Base-by-base conservation (phyloP, 1,140 invertebrate species). In the Meloidogyne floridensis region DNA sequence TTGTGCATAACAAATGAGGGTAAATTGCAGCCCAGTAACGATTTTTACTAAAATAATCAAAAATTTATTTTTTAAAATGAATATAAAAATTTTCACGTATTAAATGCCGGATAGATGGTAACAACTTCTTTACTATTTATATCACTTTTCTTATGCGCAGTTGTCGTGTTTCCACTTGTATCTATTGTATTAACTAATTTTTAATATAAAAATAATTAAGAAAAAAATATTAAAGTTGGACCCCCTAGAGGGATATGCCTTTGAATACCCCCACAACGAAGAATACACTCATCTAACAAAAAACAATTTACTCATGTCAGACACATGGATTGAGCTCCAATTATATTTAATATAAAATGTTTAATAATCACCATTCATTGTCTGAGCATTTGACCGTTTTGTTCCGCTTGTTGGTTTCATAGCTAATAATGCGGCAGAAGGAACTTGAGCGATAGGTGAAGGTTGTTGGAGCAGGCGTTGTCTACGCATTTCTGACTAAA, bases 101-200 rank as follows among this genome's bases (percentile, higher is more conserved):
- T 89, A 54, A 88, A 89, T n/a, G 84, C 83, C 43, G 88, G 88
- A 77, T 89, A 90, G 74, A 89, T 90, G 10, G 84, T 90, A 20
- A 89, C 87, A 56, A 81, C 81, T 74, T 89, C 88, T 72, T 89
- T 89, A 77, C 86, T 88, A 81, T 90, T 90, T 11, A 89, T 88
- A 80, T 89, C 88, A 69, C 86, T 82, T 75, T 89, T 89, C 79
- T 89, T 89, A 56, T 89, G 89, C n/a, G 88, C 87, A 7, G 87
- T 87, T 59, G 85, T 85, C 43, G 85, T 82, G 59, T 71, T 86
- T 13, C 85, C 77, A 51, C 84, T 81, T 15, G 82, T 80, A 47
- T 89, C 87, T 77, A 82, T 81, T 84, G 82, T 20, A 13, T 10
- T 47, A 47, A 47, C 47, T 47, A 47, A 47, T 43, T n/a, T 65